A percentile compares a stretch with the other conserved stretches of the same genome.
Evolutionary conservation across 1,140 invertebrate genomes (phyloP).

Genomic region (Phthorimaea operculella): DNA sequence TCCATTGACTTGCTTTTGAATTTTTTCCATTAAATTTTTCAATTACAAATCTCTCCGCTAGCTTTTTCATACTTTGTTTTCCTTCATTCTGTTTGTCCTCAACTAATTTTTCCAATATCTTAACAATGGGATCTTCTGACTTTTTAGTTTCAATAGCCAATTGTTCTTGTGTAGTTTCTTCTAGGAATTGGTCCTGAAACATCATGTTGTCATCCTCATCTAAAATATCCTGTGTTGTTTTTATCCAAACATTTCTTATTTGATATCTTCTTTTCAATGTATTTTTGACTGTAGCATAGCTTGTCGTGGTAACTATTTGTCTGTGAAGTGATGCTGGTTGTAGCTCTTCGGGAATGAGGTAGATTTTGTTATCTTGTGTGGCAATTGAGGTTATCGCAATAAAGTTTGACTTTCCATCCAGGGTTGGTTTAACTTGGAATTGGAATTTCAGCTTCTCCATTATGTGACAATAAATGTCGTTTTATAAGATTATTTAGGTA

Average conservation of each 20-base stretch:
- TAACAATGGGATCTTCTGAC: too few relatives aligned
- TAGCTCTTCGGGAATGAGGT: constrained; percentile 16
- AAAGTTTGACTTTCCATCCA: constrained; percentile 16
- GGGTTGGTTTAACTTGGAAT: constrained; percentile 13
- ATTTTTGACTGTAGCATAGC: constrained; percentile 14
- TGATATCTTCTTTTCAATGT: constrained; percentile 19
- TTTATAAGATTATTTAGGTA: constrained; percentile 4
- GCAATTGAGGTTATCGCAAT: constrained; percentile 26
- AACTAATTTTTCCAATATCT: not conserved
- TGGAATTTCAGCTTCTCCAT: constrained; percentile 20
- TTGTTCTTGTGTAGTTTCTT: constrained; percentile 15
- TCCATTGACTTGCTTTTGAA: constrained; percentile 25
- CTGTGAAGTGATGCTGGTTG: constrained; percentile 19
- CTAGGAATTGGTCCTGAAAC: constrained; percentile 15
- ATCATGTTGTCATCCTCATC: constrained; percentile 17
- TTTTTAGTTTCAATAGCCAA: constrained; percentile 11
- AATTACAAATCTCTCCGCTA: constrained; percentile 23
- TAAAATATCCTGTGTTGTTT: constrained; percentile 12
- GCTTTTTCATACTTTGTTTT: constrained; percentile 16
- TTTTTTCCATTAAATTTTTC: constrained; percentile 20
- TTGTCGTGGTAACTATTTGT: constrained; percentile 14
- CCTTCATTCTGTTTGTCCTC: constrained; percentile 9
- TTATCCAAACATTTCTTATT: constrained; percentile 18
- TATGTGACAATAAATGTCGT: not conserved
- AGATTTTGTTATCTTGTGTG: constrained; percentile 19